Percentiles rank a stretch among this genome's conserved stretches.
Conservation (phyloP, 2,888 invertebrate species). For the Netelia virgata region DNA sequence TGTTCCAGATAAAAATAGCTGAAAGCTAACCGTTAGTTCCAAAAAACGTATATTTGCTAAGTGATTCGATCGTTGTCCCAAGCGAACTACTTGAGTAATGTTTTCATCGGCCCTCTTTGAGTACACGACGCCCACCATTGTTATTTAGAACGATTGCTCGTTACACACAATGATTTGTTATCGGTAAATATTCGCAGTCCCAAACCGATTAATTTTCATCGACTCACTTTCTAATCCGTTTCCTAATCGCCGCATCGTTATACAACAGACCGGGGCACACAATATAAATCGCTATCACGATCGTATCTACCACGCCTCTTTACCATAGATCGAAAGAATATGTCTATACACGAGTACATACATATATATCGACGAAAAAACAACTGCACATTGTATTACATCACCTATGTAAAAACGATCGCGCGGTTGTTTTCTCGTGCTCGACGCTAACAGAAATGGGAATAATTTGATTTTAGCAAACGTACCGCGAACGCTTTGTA, state of each 20-base stretch:
- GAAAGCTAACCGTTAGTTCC: no score
- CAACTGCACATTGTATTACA: neutral
- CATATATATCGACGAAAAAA: slow-evolving; percentile 20
- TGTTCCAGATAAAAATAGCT: no score
- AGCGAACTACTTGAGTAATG: no score
- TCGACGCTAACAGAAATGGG: slow-evolving; percentile 65
- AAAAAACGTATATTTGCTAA: no score
- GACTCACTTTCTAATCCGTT: slow-evolving; percentile 32
- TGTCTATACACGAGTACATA: neutral
- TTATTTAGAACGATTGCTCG: neutral
- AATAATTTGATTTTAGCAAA: slow-evolving; percentile 83
- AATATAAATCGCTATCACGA: slow-evolving; percentile 56
- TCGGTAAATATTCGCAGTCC: slow-evolving; percentile 1
- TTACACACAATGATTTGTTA: neutral
- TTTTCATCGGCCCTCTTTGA: neutral
- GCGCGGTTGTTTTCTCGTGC: slow-evolving; percentile 46
- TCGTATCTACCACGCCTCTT: slow-evolving; percentile 37
- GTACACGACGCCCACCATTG: neutral
- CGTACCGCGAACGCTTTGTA: slow-evolving; percentile 83
- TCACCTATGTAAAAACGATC: slow-evolving; percentile 23
- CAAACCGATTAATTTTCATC: slow-evolving; percentile 38
- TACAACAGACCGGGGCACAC: slow-evolving; percentile 5
- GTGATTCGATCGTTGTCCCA: no score
- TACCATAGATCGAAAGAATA: slow-evolving; percentile 6
- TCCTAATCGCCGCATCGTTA: slow-evolving; percentile 27